Evolutionary conservation across 2,888 invertebrate species (phyloP), one percentile per base, ranked within the genome.

Genomic region (Heliconius ethilla): DNA sequence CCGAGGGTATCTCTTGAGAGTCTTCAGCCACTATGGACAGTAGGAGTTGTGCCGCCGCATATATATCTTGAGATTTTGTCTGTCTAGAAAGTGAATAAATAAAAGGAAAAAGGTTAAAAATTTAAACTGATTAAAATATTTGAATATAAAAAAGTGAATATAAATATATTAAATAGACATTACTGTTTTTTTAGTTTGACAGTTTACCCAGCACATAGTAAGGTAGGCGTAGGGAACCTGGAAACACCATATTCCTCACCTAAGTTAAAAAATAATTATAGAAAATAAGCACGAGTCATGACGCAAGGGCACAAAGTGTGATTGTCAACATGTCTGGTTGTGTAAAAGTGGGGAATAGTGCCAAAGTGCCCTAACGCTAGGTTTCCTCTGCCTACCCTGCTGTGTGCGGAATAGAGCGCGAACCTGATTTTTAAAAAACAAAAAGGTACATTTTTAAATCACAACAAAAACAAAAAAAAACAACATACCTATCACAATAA

Each of bases 11-110:
- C 79, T 96, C 95, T 10, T 95, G 91, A n/a, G 84, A 89, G 1
- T 82, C 82, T 67, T 88, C 85, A 7, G 88, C 84, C 11, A 96
- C 88, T 59, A 97, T 91, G 0, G 96, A 96, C 22, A 97, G 89
- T 40, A 97, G 85, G 78, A 97, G 89, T 70, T 96, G 92, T 1
- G 97, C 97, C 80, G 97, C 95, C 80, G 96, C 95, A 86, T 95
- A 97, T 82, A 98, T 95, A 86, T 97, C 98, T 81, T 96, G 96
- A 81, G 97, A 96, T 89, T 97, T 96, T 0, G 91, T 91, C 83
- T 93, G 92, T 70, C 94, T 95, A 72, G 3, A 25, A 59, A 4
- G 10, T 5, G 2, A 29, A 55, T 0, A 10, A 59, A 59, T 59
- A 59, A 59, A 59, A 0, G n/a, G n/a, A n/a, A 55, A 22, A 55